Base-by-base conservation (phyloP, 2,797 vertebrate genomes). In the Acestrorhynchus altus region DNA sequence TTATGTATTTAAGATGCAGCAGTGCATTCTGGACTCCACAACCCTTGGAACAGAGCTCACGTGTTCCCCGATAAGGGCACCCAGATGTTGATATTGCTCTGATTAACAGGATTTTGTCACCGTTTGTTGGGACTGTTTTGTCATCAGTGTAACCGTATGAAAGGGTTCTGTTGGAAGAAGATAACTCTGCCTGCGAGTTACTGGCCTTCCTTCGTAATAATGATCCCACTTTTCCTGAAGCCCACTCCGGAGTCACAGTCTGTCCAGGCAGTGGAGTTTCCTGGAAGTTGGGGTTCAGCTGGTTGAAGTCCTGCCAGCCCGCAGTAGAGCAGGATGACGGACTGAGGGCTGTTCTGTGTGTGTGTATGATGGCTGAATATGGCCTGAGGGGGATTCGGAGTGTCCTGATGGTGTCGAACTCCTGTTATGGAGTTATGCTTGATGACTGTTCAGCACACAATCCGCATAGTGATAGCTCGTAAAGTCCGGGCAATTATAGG, bases 401-500 rank as follows among this genome's bases (percentile, higher is more conserved):
- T 67, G 42, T 35, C 71, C 42, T 12, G 13, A 1, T 9, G 12
- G 22, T 79, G 65, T 60, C 73, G 54, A 79, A 79, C n/a, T 60
- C 18, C 31, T 7, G 7, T 77, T 76, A 49, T 72, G 15, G 11
- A 67, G 61, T 67, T 66, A 42, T 42, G 56, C 64, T 69, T 74
- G 54, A 79, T 79, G 46, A 74, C 72, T 52, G 46, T 40, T 63
- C 44, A 35, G 54, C 24, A 28, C 39, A 60, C 44, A 35, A 60
- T 31, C 71, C 44, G 42, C 66, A 61, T 69, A 26, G n/a, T 2
- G 35, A 2, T 4, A 74, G 71, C 63, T 79, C 72, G 49, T 73
- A 66, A 72, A 66, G 16, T 20, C 40, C 11, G 28, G 22, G 22
- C 39, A 72, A 49, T 78, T 72, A 78, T 10, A 49, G 20, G n/a